These are phyloP conservation scores for Neosilurus mollespiculum DNA, from an alignment of 2,797 vertebrate genomes.

Conservation along the genomic window DNA sequence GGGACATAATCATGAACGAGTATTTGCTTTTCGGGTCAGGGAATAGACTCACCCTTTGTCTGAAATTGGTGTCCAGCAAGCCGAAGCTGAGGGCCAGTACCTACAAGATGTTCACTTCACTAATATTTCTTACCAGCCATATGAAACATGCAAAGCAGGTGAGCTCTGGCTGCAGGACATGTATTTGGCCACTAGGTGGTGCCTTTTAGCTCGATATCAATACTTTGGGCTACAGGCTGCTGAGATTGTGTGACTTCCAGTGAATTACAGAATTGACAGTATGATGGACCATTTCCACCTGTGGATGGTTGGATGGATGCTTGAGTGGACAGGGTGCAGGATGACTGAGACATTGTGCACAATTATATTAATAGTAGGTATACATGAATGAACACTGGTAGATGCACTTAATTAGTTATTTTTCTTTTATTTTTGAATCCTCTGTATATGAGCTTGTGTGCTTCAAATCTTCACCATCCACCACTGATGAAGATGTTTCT, in stretches of 20 bases:
- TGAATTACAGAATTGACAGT: no score
- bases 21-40: slow-evolving; percentile 82
- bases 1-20: no score
- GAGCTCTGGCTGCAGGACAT: slow-evolving; percentile 34
- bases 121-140: slow-evolving; percentile 84
- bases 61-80: slow-evolving; percentile 81
- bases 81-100: slow-evolving; percentile 80
- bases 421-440: background rate
- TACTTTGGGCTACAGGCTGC: no score
- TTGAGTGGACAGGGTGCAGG: background rate
- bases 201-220: slow-evolving; percentile 4
- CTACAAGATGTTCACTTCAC: slow-evolving; percentile 81
- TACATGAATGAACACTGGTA: background rate
- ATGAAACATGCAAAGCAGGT: slow-evolving; percentile 85
- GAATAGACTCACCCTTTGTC: slow-evolving; percentile 83
- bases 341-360: background rate
- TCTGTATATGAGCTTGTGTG: background rate
- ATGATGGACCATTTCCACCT: no score
- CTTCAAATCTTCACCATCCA: background rate
- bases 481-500: background rate
- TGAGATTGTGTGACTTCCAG: background rate
- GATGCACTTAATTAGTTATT: background rate
- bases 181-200: slow-evolving; percentile 13
- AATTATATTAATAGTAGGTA: background rate
- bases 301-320: no score